Percentiles rank a stretch among this genome's conserved stretches.
Conservation (phyloP, 2,113 vertebrate genomes). For the Sardina pilchardus region DNA sequence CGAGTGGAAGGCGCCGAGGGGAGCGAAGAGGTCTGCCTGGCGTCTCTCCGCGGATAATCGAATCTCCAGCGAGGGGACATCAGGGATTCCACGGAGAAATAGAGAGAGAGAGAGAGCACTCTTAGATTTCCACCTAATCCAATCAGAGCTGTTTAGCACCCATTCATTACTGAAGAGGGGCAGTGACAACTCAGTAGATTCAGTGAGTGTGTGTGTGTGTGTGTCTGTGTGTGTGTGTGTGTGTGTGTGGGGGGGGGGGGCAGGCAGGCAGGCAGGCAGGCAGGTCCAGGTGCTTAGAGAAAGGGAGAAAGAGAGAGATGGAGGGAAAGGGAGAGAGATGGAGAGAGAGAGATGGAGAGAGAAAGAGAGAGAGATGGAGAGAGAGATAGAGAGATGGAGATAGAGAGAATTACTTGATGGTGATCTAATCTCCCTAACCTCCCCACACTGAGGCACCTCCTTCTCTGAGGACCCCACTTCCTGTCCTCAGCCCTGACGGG, state of each 20-base stretch:
- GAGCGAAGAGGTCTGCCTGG: slow-evolving; percentile 35
- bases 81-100: slow-evolving; percentile 45
- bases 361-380: neutral
- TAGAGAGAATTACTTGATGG: neutral
- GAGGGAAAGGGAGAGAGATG: neutral
- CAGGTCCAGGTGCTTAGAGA: neutral
- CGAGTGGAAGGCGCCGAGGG: neutral
- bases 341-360: neutral
- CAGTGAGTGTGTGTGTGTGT: too few relatives aligned
- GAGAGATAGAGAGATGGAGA: neutral
- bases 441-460: neutral
- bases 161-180: slow-evolving; percentile 57
- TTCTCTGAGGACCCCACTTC: neutral
- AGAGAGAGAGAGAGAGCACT: too few relatives aligned
- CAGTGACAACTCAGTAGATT: neutral
- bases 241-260: too few relatives aligned
- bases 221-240: too few relatives aligned
- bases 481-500: neutral
- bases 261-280: neutral
- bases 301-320: neutral
- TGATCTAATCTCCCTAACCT: slow-evolving; percentile 16
- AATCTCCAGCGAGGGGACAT: slow-evolving; percentile 49
- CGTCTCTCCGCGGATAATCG: slow-evolving; percentile 65
- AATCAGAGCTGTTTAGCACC: slow-evolving; percentile 41
- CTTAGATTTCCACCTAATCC: slow-evolving; percentile 64